Evolutionary conservation across 2,888 invertebrate species (phyloP).

Genomic region (Philereme transversata): DNA sequence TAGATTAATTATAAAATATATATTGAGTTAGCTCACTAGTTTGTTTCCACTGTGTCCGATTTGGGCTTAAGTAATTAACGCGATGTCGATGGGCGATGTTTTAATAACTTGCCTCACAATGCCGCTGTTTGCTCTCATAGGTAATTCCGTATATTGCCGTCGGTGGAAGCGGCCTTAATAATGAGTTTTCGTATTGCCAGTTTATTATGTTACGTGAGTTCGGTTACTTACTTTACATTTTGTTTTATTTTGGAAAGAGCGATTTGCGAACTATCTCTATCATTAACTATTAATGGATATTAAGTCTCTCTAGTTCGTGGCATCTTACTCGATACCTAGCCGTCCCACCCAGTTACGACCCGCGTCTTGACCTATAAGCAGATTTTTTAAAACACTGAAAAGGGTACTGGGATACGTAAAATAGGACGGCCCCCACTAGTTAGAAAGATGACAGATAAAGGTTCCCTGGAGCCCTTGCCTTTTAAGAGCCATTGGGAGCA

Average conservation of each 20-base stretch:
- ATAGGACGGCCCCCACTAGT: no score
- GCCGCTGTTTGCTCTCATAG: constrained; percentile 54
- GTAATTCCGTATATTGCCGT: constrained; percentile 34
- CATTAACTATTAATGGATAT: no score
- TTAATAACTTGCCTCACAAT: constrained; percentile 63
- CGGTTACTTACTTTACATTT: constrained; percentile 13
- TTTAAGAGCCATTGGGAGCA: no score
- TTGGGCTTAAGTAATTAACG: constrained; percentile 72
- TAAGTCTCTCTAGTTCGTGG: neutral
- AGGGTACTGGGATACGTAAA: no score
- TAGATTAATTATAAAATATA: no score
- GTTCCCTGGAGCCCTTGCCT: no score
- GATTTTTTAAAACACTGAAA: no score
- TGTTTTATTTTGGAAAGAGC: neutral
- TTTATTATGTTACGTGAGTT: constrained; percentile 22
- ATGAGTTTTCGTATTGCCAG: constrained; percentile 25
- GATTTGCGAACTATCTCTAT: neutral
- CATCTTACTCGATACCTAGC: neutral
- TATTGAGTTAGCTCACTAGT: constrained; percentile 13
- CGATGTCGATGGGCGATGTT: constrained; percentile 63
- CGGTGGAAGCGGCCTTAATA: constrained; percentile 15
- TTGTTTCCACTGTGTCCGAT: constrained; percentile 40
- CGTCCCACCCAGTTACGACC: no score
- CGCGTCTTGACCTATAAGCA: no score
- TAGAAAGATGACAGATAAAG: no score